A percentile compares a stretch with the other conserved stretches of the same genome.
Evolutionary conservation across 2,888 invertebrate genomes (phyloP).

Genomic region (Laspeyria flexula): DNA sequence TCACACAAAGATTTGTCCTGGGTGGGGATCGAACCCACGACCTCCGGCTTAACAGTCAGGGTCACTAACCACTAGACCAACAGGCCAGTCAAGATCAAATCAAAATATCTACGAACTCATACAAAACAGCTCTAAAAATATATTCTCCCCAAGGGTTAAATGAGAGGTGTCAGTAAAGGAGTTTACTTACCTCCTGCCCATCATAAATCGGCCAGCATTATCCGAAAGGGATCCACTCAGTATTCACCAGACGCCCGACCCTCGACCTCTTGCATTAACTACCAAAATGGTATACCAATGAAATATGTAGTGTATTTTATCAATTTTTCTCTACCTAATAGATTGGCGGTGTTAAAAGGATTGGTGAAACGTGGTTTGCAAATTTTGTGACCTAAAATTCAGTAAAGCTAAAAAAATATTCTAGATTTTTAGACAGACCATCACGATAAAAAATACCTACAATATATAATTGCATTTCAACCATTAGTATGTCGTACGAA

Average conservation of each 20-base stretch:
- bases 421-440: no score
- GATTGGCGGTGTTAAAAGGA: conserved; percentile 34
- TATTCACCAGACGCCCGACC: conserved; percentile 33
- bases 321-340: conserved; percentile 30
- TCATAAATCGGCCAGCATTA: conserved; percentile 47
- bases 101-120: no score
- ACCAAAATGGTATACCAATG: conserved; percentile 28
- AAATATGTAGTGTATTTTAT: conserved; percentile 45
- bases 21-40: no score
- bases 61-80: no score
- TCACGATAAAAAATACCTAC: no score
- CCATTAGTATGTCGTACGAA: no score
- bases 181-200: conserved; percentile 25
- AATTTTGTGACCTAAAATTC: conserved; percentile 11
- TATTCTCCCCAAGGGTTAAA: conserved; percentile 14
- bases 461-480: no score
- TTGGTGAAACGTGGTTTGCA: conserved; percentile 28
- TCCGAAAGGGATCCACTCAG: conserved; percentile 36
- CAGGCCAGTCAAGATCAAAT: no score
- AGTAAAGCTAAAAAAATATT: no score
- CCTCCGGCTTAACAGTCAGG: no score
- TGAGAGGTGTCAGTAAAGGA: conserved; percentile 39
- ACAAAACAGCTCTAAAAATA: background rate
- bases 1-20: no score
- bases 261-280: conserved; percentile 36